A percentile compares a stretch with the other conserved stretches of the same genome.
phyloP scores from a whole-genome alignment of 1,140 invertebrate species.

The Platorchestia sp. region DNA sequence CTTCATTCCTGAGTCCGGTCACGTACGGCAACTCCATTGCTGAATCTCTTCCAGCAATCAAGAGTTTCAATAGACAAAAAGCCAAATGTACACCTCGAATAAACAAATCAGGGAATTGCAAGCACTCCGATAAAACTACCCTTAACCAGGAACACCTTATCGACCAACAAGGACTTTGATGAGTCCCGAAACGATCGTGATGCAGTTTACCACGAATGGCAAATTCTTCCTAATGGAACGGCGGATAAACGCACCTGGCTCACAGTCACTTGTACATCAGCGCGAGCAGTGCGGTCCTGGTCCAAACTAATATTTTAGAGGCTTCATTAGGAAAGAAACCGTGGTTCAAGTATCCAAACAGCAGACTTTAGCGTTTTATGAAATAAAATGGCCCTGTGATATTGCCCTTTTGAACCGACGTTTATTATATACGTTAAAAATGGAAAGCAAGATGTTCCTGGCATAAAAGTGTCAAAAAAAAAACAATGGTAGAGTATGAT shows the following conservation, averaged over 20 bases:
- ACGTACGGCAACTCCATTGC: constrained; percentile 51
- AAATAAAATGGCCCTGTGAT: not conserved
- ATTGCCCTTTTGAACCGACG: not conserved
- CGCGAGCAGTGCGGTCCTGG: not conserved
- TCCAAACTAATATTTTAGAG: not conserved
- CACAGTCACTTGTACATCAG: not conserved
- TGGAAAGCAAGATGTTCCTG: not conserved
- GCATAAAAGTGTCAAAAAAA: not conserved
- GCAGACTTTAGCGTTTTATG: not conserved
- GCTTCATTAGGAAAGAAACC: not conserved
- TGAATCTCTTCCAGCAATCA: constrained; percentile 52
- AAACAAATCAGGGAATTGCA: constrained; percentile 53
- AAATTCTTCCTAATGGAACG: constrained; percentile 38
- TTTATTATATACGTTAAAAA: not conserved
- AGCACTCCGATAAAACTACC: constrained; percentile 38
- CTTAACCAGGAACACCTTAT: constrained; percentile 52
- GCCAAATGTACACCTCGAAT: constrained; percentile 35
- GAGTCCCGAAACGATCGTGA: constrained; percentile 42
- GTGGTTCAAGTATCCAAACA: not conserved
- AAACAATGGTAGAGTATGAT: not conserved
- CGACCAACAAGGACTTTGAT: constrained; percentile 49
- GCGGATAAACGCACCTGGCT: not conserved
- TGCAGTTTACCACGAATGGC: constrained; percentile 48
- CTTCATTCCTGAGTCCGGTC: constrained; percentile 31
- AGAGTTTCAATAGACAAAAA: constrained; percentile 53